Base-by-base conservation (phyloP, 2,888 invertebrate species). In the Oxytorus armatus region DNA sequence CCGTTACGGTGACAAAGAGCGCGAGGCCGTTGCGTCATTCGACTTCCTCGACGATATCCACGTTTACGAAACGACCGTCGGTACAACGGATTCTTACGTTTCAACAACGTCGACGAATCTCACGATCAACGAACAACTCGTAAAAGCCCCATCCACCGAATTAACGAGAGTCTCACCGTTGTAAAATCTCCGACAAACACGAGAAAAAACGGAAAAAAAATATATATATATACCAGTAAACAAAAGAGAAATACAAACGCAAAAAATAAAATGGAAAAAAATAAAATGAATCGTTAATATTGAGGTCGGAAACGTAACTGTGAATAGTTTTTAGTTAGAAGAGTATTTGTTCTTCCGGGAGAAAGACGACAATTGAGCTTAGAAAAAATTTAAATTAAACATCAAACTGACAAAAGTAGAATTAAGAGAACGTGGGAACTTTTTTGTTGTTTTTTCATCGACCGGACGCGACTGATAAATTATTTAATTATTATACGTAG, bases 21-120 rank as follows among this genome's bases (percentile, higher is more conserved):
- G 94, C 82, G 96, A 96, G 89, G 96, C 96, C 82, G 95, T 96
- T 85, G 95, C 96, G 82, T 95, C 94, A 87, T 96, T 96, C 93
- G 96, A 96, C 93, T 96, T 96, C 93, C 94, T 96, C 86, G 95
- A 96, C 92, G 95, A 95, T 88, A 92, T 95, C 80, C 76, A 1
- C 36, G 8, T 82, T 86, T 92, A 93, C 87, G 87, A 89, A 16
- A 39, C 69, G 4, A 55, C 47, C 65, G 65, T 65, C n/a, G 49
- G 49, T 10, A 51, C 29, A 21, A 63, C 55, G 7, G 39, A 61
- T 5, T 72, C 79, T 16, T 42, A 74, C 18, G 61, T 79, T 14
- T 73, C 85, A 33, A n/a, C n/a, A n/a, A 51, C 86, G 11, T 83
- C 84, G 21, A 82, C 84, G n/a, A 79, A 70, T 55, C 76, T 47